Evolutionary conservation across 2,797 vertebrate genomes (phyloP).

Genomic region (Acomys russatus): DNA sequence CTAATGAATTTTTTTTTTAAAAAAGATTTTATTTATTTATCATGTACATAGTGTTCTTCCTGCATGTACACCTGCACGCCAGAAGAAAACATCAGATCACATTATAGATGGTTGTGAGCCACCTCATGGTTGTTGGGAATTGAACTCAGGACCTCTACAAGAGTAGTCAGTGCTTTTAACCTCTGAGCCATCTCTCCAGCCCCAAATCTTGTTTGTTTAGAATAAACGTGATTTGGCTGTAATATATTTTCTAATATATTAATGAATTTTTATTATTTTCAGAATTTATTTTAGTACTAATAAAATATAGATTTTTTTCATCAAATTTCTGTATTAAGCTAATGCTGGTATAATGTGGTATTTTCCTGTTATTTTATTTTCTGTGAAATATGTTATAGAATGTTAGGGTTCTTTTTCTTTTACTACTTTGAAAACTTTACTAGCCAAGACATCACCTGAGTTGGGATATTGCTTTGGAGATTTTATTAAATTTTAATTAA

Average conservation of each 20-base stretch:
- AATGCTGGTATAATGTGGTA: not conserved
- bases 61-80: too few species aligned
- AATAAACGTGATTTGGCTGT: not conserved
- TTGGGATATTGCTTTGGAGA: slow-evolving; percentile 33
- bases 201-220: slow-evolving; percentile 6
- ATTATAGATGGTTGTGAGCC: too few species aligned
- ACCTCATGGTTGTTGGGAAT: too few species aligned
- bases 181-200: too few species aligned
- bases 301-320: slow-evolving; percentile 32
- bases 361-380: not conserved
- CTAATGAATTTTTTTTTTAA: too few species aligned
- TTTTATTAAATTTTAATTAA: slow-evolving; percentile 34
- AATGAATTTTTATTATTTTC: not conserved
- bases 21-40: too few species aligned
- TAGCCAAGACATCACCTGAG: not conserved
- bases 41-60: too few species aligned
- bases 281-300: not conserved
- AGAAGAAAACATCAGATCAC: too few species aligned
- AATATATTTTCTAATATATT: not conserved
- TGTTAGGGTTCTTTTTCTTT: not conserved
- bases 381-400: not conserved
- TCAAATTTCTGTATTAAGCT: not conserved
- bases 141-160: too few species aligned
- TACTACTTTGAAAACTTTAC: slow-evolving; percentile 32
- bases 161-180: too few species aligned